Evolutionary conservation across 2,113 vertebrate species (phyloP).

Genomic region (Spilogale gracilis): DNA sequence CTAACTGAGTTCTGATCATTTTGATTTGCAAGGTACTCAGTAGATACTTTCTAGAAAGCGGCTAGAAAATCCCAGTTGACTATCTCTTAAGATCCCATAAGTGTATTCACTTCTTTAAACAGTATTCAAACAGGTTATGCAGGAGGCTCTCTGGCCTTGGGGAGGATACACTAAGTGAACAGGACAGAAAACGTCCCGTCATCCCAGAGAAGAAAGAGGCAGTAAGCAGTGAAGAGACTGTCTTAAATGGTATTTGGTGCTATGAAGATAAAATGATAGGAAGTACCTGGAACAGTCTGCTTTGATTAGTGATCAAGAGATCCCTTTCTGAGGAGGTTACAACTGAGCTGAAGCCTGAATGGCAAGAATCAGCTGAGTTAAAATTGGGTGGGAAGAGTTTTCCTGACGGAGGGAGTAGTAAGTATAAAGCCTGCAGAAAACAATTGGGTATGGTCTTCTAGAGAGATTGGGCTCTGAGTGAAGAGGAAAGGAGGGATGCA

Average conservation of each 20-base stretch:
- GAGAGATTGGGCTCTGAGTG: not conserved
- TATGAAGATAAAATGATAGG: not conserved
- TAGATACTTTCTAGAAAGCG: not conserved
- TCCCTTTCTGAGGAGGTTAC: not conserved
- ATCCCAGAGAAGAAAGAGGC: not conserved
- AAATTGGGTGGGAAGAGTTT: not conserved
- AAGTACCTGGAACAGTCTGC: not conserved
- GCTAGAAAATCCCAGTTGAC: not conserved
- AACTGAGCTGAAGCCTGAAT: not conserved
- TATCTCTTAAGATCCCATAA: not conserved
- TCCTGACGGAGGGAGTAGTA: not conserved
- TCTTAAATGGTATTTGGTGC: not conserved
- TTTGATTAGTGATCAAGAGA: not conserved
- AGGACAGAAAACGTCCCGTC: not conserved
- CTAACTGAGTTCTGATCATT: constrained; percentile 52
- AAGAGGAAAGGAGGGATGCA: rapidly evolving
- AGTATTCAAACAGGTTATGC: not conserved
- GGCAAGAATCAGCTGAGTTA: not conserved
- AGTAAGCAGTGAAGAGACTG: not conserved
- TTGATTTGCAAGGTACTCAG: not conserved
- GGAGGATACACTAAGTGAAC: not conserved
- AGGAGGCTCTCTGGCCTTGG: not conserved
- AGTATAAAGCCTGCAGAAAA: not conserved
- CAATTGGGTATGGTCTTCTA: not conserved
- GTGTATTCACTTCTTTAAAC: not conserved